Evolutionary conservation across 2,888 invertebrate species (phyloP).

Genomic region (Heliconius erato): DNA sequence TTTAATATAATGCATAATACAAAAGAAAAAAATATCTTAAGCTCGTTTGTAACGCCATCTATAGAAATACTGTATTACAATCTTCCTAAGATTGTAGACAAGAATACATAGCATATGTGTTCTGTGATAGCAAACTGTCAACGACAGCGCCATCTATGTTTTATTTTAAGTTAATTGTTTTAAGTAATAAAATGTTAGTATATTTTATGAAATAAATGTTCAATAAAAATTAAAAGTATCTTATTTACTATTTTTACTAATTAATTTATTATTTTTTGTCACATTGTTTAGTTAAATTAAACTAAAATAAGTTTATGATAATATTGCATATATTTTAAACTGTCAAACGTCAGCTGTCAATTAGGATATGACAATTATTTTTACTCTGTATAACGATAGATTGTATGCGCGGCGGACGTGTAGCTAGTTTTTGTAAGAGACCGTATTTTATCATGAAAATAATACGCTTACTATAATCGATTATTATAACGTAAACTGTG

Average conservation of each 20-base stretch:
- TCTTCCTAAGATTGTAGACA: not conserved
- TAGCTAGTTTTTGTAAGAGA: conserved; percentile 48
- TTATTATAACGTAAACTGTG: conserved; percentile 50
- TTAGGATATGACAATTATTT: conserved; percentile 22
- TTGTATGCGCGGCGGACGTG: conserved; percentile 46
- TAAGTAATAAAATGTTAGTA: not conserved
- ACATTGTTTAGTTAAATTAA: not conserved
- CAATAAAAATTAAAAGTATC: no score
- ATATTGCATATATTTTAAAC: not conserved
- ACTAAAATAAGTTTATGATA: not conserved
- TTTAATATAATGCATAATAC: not conserved
- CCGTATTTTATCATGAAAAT: conserved; percentile 56
- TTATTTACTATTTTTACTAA: no score
- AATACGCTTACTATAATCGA: conserved; percentile 56
- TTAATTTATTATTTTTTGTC: not conserved
- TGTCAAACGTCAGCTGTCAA: conserved; percentile 14
- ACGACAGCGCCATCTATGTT: not conserved
- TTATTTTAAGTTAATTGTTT: not conserved
- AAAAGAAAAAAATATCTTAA: not conserved
- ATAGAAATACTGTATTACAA: not conserved
- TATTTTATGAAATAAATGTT: not conserved
- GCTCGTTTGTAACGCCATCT: not conserved
- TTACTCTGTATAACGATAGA: conserved; percentile 42
- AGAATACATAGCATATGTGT: not conserved
- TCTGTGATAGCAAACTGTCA: no score